These are phyloP conservation scores for Mystacides longicornis DNA, from an alignment of 2,888 invertebrate genomes.

Conservation along the genomic window DNA sequence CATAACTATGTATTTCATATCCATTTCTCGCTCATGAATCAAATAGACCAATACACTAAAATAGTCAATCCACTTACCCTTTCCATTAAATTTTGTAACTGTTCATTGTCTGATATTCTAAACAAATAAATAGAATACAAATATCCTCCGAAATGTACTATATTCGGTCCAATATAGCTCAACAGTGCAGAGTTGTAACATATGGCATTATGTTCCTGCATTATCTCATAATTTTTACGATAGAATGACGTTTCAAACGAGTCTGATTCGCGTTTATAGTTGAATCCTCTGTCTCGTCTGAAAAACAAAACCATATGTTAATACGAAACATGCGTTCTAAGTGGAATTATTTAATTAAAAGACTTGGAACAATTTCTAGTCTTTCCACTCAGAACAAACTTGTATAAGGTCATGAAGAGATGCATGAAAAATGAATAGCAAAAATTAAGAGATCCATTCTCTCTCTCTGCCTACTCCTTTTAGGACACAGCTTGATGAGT, in stretches of 20 bases:
- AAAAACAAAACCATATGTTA: slow-evolving; percentile 30
- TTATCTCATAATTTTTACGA: slow-evolving; percentile 28
- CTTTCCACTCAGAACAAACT: too few relatives aligned
- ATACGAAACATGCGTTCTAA: too few relatives aligned
- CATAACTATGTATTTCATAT: not conserved
- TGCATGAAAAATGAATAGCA: too few relatives aligned
- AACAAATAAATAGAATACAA: slow-evolving; percentile 66
- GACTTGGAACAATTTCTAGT: too few relatives aligned
- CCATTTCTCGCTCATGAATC: not conserved
- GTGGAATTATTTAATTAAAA: too few relatives aligned
- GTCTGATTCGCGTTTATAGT: slow-evolving; percentile 42
- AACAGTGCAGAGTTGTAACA: slow-evolving; percentile 66
- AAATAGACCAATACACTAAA: not conserved
- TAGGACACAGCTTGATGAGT: too few relatives aligned
- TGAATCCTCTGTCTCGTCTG: slow-evolving; percentile 66
- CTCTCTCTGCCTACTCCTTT: too few relatives aligned
- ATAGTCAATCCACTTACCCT: slow-evolving; percentile 41
- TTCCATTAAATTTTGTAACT: slow-evolving; percentile 76
- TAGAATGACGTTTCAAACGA: not conserved
- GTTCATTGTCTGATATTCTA: slow-evolving; percentile 72
- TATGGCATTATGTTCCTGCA: slow-evolving; percentile 44
- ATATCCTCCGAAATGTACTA: slow-evolving; percentile 65
- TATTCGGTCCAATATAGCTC: slow-evolving; percentile 65
- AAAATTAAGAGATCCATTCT: too few relatives aligned
- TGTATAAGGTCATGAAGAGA: too few relatives aligned